Conservation (phyloP, 1,140 invertebrate species). For the Theocolax elegans region DNA sequence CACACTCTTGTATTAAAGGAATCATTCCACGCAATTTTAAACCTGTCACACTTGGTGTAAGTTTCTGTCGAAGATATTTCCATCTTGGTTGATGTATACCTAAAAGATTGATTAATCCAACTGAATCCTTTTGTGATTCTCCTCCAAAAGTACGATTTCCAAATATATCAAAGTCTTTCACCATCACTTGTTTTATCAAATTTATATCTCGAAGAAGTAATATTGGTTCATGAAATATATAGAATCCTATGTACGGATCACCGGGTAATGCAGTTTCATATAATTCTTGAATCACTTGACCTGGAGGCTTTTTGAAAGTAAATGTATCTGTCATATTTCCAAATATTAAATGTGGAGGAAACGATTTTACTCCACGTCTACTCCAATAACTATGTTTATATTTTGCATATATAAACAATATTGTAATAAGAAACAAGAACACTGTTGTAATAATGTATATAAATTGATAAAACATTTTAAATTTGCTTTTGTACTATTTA, state of each 20-base stretch:
- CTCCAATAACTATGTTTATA: slow-evolving; percentile 58
- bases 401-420: slow-evolving; percentile 48
- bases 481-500: too few relatives aligned
- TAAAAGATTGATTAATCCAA: slow-evolving; percentile 52
- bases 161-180: slow-evolving; percentile 68
- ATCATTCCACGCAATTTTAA: slow-evolving; percentile 67
- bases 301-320: slow-evolving; percentile 50
- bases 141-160: slow-evolving; percentile 62
- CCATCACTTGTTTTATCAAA: slow-evolving; percentile 65
- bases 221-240: slow-evolving; percentile 60
- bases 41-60: slow-evolving; percentile 66
- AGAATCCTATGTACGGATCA: slow-evolving; percentile 61
- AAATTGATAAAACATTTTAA: not conserved
- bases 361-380: slow-evolving; percentile 46
- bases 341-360: slow-evolving; percentile 48
- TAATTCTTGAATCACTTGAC: slow-evolving; percentile 56
- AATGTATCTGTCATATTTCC: slow-evolving; percentile 53
- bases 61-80: slow-evolving; percentile 62
- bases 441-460: not conserved
- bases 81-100: slow-evolving; percentile 51
- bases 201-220: slow-evolving; percentile 63
- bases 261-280: slow-evolving; percentile 49
- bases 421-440: not conserved
- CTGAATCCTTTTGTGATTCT: slow-evolving; percentile 44
- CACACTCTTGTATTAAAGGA: slow-evolving; percentile 59